Conservation (phyloP, 1,140 invertebrate species). For the Heliothis virescens region DNA sequence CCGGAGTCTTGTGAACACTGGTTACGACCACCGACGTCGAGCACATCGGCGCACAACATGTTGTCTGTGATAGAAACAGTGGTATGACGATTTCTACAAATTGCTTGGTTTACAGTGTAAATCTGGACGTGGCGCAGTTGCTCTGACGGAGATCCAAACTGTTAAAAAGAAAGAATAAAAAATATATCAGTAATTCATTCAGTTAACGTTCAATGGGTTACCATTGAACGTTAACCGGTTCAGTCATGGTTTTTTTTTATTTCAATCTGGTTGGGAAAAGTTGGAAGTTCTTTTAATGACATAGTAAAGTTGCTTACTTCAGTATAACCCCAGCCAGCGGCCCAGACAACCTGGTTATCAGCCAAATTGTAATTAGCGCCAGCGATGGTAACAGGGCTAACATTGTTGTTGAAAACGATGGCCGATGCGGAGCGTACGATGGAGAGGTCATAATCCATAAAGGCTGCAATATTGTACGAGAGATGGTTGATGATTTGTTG, state of each 20-base stretch:
- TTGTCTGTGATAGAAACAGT: conserved; percentile 64
- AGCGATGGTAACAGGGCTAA: conserved; percentile 43
- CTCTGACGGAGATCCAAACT: conserved; percentile 53
- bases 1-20: conserved; percentile 57
- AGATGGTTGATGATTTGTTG: no score
- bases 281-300: no score
- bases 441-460: conserved; percentile 89
- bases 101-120: conserved; percentile 65
- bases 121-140: conserved; percentile 69
- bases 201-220: no score
- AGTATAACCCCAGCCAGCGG: no score
- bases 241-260: no score
- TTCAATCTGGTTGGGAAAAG: no score
- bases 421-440: conserved; percentile 86
- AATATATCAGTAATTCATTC: no score
- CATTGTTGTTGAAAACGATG: conserved; percentile 67
- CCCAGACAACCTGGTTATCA: no score
- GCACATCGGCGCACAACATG: conserved; percentile 72
- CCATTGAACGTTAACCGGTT: no score
- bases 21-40: conserved; percentile 65
- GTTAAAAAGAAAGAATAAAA: not conserved
- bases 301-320: no score
- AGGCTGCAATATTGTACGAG: conserved; percentile 51
- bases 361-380: conserved; percentile 59
- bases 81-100: conserved; percentile 46